A percentile compares a stretch with the other conserved stretches of the same genome.
Conservation (phyloP, 1,140 invertebrate species). For the Lepidurus packardi region DNA sequence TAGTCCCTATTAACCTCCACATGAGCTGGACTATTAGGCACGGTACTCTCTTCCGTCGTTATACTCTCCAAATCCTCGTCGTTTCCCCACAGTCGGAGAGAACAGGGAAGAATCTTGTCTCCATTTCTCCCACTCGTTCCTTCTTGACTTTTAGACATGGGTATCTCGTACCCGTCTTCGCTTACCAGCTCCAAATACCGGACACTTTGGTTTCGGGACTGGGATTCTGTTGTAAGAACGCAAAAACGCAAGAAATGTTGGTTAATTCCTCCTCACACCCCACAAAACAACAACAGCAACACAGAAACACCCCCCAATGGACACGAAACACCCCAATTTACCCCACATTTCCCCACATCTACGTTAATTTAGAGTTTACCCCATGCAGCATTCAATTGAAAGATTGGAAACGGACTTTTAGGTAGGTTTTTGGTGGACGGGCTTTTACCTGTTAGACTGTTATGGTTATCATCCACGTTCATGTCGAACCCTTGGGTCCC, state of each 20-base stretch:
- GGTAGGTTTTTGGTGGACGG: not conserved
- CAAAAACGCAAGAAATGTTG: not conserved
- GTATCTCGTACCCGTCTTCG: constrained; percentile 16
- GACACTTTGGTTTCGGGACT: constrained; percentile 14
- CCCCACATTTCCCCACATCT: no score
- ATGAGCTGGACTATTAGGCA: not conserved
- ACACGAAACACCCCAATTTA: no score
- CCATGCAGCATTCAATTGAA: no score
- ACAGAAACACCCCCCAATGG: no score
- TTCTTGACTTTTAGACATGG: not conserved
- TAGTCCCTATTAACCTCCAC: not conserved
- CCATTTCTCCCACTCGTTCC: not conserved
- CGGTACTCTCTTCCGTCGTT: not conserved
- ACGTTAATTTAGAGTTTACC: no score
- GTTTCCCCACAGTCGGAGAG: not conserved
- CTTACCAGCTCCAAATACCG: not conserved
- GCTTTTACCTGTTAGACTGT: constrained; percentile 3
- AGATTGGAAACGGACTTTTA: no score
- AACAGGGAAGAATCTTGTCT: not conserved
- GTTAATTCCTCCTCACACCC: no score
- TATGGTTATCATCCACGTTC: constrained; percentile 18
- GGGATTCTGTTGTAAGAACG: not conserved
- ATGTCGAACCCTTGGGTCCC: not conserved
- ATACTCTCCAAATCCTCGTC: not conserved
- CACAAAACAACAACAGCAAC: no score